Conservation (phyloP, 2,113 vertebrate genomes). For the Psittacula cyanocephala region DNA sequence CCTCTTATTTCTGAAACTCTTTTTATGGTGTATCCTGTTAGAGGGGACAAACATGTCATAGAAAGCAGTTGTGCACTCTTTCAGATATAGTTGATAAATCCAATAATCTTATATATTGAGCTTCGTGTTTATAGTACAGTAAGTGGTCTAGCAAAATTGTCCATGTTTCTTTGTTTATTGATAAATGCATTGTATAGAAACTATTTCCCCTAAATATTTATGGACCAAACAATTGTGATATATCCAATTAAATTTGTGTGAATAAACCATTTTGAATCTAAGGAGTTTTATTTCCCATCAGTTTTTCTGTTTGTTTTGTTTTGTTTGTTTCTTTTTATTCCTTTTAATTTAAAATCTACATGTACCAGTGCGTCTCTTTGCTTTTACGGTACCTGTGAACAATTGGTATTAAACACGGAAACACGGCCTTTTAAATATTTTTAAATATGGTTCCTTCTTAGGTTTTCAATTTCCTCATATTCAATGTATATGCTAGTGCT, state of each 20-base stretch:
- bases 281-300: slow-evolving; percentile 97
- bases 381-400: slow-evolving; percentile 52
- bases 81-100: slow-evolving; percentile 97
- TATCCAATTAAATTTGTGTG: slow-evolving; percentile 99
- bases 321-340: not conserved
- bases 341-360: slow-evolving; percentile 48
- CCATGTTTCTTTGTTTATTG: slow-evolving; percentile 99
- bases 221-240: slow-evolving; percentile 99
- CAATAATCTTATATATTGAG: slow-evolving; percentile 99
- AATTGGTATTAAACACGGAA: slow-evolving; percentile 58
- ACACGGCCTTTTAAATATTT: slow-evolving; percentile 39
- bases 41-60: slow-evolving; percentile 96
- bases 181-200: slow-evolving; percentile 99
- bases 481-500: slow-evolving; percentile 64
- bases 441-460: slow-evolving; percentile 52
- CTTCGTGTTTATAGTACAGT: slow-evolving; percentile 99
- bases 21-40: slow-evolving; percentile 99
- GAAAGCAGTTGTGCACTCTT: slow-evolving; percentile 99
- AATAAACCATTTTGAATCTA: slow-evolving; percentile 99
- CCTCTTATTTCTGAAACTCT: slow-evolving; percentile 98
- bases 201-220: slow-evolving; percentile 99
- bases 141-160: slow-evolving; percentile 99
- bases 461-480: slow-evolving; percentile 60
- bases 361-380: slow-evolving; percentile 42
- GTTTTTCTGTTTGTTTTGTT: slow-evolving; percentile 14